phyloP scores from a whole-genome alignment of 2,113 vertebrate genomes.

The Phodopus roborovskii region DNA sequence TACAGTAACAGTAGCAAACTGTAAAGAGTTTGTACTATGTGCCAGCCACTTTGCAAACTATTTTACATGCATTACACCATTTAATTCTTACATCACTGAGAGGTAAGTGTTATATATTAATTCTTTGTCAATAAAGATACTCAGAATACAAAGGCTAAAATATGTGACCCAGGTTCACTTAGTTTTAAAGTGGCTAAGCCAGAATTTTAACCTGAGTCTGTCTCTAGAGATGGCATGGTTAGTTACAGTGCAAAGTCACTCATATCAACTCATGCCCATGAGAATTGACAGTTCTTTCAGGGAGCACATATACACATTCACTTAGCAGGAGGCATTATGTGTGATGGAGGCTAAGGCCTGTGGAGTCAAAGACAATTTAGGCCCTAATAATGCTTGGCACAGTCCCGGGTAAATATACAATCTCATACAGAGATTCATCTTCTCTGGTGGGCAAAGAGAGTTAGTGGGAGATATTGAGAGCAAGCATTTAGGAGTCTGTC shows the following conservation, averaged over 20 bases:
- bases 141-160: background rate
- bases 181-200: constrained; percentile 3
- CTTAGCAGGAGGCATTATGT: background rate
- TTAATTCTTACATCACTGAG: background rate
- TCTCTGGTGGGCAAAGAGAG: background rate
- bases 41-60: background rate
- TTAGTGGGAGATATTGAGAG: constrained; percentile 28
- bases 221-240: background rate
- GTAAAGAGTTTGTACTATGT: background rate
- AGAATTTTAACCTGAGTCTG: constrained; percentile 15
- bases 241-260: background rate
- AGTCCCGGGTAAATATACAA: background rate
- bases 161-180: background rate
- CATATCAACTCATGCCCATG: background rate
- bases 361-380: constrained; percentile 5
- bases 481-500: background rate
- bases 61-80: background rate
- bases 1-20: background rate
- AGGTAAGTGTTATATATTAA: constrained; percentile 19
- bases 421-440: background rate
- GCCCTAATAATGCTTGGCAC: background rate
- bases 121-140: constrained; percentile 19
- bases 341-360: background rate
- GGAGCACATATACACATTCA: background rate
- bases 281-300: background rate